Conservation (phyloP, 2,797 vertebrate species). For the Lacerta agilis region DNA sequence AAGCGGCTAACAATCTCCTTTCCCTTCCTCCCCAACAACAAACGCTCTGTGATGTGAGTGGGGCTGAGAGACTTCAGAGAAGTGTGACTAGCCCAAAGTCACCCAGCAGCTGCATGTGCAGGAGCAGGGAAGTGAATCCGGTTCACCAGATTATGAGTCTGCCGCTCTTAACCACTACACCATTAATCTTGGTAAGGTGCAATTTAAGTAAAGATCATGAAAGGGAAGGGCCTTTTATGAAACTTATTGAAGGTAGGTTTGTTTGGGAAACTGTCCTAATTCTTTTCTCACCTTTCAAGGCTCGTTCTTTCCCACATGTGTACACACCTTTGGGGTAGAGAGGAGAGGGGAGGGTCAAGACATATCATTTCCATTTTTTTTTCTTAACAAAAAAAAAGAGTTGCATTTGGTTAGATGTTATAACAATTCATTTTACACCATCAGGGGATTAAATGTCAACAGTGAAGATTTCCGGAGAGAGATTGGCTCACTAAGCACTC, state of each 20-base stretch:
- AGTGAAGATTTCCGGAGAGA: conserved; percentile 28
- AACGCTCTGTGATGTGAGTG: too few species aligned
- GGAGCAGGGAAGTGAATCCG: fast-evolving
- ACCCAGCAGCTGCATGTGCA: too few species aligned
- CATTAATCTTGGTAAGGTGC: too few species aligned
- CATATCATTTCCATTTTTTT: neutral
- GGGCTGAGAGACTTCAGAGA: too few species aligned
- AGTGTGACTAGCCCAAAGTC: too few species aligned
- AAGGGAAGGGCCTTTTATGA: neutral
- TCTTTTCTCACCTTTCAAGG: neutral
- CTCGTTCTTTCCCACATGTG: neutral
- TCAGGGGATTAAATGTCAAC: neutral
- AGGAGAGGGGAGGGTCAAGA: neutral
- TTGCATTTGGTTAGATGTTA: neutral
- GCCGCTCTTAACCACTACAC: too few species aligned
- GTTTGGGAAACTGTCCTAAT: neutral
- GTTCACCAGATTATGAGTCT: too few species aligned
- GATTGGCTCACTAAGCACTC: neutral
- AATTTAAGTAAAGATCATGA: neutral
- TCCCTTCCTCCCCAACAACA: too few species aligned
- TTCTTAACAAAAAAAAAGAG: too few species aligned
- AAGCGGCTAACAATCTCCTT: too few species aligned
- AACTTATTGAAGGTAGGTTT: neutral
- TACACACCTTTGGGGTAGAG: neutral
- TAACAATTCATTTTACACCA: neutral